These are phyloP conservation scores for Microcebus ravelobensis DNA, from an alignment of 2,113 vertebrate genomes.

Conservation along the genomic window DNA sequence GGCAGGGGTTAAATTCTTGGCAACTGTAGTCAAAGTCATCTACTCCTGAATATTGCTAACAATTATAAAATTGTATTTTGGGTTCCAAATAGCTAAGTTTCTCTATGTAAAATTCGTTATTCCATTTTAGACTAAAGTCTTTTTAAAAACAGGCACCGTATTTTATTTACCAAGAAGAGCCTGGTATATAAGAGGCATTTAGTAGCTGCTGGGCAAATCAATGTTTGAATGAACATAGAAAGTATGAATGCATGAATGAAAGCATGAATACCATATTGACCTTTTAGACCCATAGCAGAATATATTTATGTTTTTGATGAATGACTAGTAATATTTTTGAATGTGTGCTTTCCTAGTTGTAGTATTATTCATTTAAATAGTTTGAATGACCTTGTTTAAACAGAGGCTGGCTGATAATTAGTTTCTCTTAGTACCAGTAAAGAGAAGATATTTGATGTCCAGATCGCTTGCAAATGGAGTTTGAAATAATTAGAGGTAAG, in stretches of 20 bases:
- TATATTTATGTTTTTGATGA: not conserved
- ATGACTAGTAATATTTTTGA: not conserved
- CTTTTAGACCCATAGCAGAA: not conserved
- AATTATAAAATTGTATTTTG: not conserved
- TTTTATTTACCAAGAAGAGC: not conserved
- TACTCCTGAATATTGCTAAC: not conserved
- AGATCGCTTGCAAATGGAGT: not conserved
- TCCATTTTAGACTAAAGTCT: not conserved
- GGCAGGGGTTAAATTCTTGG: not conserved
- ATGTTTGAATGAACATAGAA: not conserved
- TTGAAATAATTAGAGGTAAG: not conserved
- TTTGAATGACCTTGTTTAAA: not conserved
- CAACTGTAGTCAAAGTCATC: not conserved
- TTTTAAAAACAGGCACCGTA: not conserved
- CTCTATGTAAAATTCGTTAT: not conserved
- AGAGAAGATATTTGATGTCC: not conserved
- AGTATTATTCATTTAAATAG: not conserved
- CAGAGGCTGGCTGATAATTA: not conserved
- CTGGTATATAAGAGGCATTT: not conserved
- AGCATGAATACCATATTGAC: not conserved
- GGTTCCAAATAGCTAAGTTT: not conserved
- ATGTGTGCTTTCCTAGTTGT: not conserved
- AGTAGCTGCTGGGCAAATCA: not conserved
- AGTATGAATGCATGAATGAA: not conserved
- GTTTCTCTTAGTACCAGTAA: not conserved